phyloP scores from a whole-genome alignment of 2,113 vertebrate genomes.

The Microtus oregoni region DNA sequence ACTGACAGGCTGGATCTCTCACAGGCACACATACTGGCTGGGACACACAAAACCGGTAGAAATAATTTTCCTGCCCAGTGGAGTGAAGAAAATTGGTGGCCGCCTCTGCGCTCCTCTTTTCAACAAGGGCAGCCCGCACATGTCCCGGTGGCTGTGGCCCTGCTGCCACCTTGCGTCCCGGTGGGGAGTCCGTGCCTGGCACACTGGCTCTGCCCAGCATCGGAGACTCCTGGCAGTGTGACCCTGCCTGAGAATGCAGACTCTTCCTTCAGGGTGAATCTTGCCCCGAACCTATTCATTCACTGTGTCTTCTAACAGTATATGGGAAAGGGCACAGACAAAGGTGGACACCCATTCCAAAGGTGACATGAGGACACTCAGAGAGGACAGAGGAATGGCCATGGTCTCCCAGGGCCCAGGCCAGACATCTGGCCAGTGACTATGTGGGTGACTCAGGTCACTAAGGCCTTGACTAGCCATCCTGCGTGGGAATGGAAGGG shows the following conservation, averaged over 20 bases:
- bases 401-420: not conserved
- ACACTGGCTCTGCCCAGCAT: fast-evolving
- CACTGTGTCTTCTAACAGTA: too few relatives aligned
- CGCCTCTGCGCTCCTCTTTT: not conserved
- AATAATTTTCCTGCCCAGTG: constrained; percentile 61
- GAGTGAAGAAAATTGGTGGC: constrained; percentile 45
- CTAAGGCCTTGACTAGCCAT: not conserved
- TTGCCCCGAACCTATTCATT: fast-evolving
- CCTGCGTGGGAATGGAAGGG: not conserved
- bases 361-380: not conserved
- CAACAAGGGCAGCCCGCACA: not conserved
- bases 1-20: not conserved
- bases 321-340: fast-evolving
- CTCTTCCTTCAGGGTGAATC: not conserved
- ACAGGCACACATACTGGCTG: not conserved
- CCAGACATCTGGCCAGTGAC: not conserved
- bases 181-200: not conserved
- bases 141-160: fast-evolving
- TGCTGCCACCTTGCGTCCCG: not conserved
- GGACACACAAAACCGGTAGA: not conserved
- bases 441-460: not conserved
- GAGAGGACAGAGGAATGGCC: not conserved
- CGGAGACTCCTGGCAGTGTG: not conserved
- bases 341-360: fast-evolving
- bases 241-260: not conserved